Evolutionary conservation across 2,888 invertebrate genomes (phyloP).

Genomic region (Troilus luridus): DNA sequence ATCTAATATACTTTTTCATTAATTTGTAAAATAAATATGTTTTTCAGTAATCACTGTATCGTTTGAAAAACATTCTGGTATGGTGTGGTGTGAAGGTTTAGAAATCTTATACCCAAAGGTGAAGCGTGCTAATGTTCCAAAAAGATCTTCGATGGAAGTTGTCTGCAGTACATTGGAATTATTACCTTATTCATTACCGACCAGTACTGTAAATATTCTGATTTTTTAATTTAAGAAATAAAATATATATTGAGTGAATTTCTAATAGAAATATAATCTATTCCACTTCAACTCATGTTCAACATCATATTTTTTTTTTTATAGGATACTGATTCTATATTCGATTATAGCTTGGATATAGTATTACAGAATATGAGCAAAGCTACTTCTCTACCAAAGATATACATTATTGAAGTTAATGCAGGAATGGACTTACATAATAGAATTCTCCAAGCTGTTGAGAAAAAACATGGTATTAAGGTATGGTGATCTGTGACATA

Average conservation of each 20-base stretch:
- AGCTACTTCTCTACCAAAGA: neutral
- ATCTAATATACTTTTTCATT: neutral
- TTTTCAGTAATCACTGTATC: conserved; percentile 50
- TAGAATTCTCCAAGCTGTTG: neutral
- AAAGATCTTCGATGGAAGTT: neutral
- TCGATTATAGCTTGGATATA: neutral
- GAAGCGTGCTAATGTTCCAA: neutral
- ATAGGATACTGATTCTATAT: neutral
- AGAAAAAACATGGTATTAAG: conserved; percentile 21
- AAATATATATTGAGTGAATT: neutral
- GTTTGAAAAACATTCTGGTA: conserved; percentile 41
- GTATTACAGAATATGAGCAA: conserved; percentile 7
- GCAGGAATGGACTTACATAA: neutral
- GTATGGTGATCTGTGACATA: neutral
- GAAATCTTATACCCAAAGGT: neutral
- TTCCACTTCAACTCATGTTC: no score
- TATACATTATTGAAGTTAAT: conserved; percentile 6
- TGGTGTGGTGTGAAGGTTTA: conserved; percentile 50
- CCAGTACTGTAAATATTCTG: conserved; percentile 21
- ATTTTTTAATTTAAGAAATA: neutral
- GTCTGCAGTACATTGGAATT: neutral
- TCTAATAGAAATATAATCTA: no score
- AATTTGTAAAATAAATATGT: neutral
- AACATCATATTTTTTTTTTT: neutral
- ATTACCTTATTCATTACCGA: neutral